Evolutionary conservation across 1,140 invertebrate genomes (phyloP).

Genomic region (Drosophila busckii): DNA sequence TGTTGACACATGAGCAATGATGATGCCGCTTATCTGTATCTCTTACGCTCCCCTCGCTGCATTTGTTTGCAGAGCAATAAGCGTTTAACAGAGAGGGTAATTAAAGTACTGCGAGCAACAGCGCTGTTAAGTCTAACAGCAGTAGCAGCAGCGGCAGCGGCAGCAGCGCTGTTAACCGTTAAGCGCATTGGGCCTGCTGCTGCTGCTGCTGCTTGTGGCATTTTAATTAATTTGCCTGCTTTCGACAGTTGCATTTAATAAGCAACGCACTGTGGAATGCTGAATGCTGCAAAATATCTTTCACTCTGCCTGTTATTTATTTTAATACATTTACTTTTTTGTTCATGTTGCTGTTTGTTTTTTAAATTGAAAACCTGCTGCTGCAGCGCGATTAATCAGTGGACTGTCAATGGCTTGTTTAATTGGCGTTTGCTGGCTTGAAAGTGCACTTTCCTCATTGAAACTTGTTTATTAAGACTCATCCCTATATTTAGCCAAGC

Average conservation of each 20-base stretch:
- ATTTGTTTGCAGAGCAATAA: constrained; percentile 36
- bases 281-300: constrained; percentile 27
- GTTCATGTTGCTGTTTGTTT: constrained; percentile 18
- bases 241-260: constrained; percentile 60
- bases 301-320: constrained; percentile 19
- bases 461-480: neutral
- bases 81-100: constrained; percentile 57
- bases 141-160: neutral
- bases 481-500: neutral
- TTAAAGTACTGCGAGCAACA: constrained; percentile 36
- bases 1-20: constrained; percentile 76
- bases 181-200: no score
- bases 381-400: constrained; percentile 64
- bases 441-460: constrained; percentile 32
- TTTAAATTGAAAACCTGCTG: constrained; percentile 69
- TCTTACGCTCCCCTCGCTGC: neutral
- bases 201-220: constrained; percentile 25
- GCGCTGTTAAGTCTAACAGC: constrained; percentile 15
- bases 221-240: constrained; percentile 49
- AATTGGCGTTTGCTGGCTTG: constrained; percentile 43
- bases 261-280: constrained; percentile 32
- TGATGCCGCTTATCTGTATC: constrained; percentile 45
- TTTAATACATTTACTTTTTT: no score
- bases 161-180: constrained; percentile 14
- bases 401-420: constrained; percentile 69